A percentile compares a stretch with the other conserved stretches of the same genome.
phyloP scores from a whole-genome alignment of 2,888 invertebrate species.

The Ferdinandea cuprea region DNA sequence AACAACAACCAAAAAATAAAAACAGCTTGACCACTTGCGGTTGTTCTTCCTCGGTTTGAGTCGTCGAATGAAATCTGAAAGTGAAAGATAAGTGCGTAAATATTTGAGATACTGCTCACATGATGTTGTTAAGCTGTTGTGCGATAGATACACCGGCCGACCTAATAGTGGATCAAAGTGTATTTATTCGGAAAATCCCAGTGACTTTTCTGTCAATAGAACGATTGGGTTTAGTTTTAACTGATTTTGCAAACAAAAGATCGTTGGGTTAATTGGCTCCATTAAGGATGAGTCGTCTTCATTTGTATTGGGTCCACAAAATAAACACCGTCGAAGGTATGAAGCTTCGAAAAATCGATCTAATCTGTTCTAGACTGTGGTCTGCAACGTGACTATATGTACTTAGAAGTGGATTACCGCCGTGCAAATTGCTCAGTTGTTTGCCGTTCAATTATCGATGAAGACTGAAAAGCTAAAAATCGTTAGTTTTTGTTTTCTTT shows the following conservation, averaged over 20 bases:
- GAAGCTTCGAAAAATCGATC: no score
- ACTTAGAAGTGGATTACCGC: not conserved
- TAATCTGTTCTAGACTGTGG: not conserved
- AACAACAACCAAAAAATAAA: not conserved
- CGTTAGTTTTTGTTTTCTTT: no score
- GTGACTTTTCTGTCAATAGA: not conserved
- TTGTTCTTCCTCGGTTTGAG: conserved; percentile 4
- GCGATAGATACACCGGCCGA: no score
- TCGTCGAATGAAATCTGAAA: conserved; percentile 28
- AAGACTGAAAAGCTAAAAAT: not conserved
- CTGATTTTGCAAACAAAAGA: not conserved
- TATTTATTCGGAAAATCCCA: conserved; percentile 25
- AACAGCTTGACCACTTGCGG: not conserved
- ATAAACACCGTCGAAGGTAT: no score
- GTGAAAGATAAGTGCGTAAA: conserved; percentile 25
- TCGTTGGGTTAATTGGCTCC: no score
- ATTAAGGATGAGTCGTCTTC: no score
- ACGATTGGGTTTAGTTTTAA: conserved; percentile 3
- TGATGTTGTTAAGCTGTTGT: conserved; percentile 2
- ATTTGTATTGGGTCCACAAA: no score
- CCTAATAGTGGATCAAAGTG: conserved; percentile 23
- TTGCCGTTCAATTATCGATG: not conserved
- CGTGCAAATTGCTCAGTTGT: not conserved
- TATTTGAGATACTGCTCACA: conserved; percentile 35
- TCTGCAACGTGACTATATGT: not conserved